Evolutionary conservation across 2,797 vertebrate species (phyloP), one percentile per base, ranked within the genome.

Genomic region (Octomys mimax): DNA sequence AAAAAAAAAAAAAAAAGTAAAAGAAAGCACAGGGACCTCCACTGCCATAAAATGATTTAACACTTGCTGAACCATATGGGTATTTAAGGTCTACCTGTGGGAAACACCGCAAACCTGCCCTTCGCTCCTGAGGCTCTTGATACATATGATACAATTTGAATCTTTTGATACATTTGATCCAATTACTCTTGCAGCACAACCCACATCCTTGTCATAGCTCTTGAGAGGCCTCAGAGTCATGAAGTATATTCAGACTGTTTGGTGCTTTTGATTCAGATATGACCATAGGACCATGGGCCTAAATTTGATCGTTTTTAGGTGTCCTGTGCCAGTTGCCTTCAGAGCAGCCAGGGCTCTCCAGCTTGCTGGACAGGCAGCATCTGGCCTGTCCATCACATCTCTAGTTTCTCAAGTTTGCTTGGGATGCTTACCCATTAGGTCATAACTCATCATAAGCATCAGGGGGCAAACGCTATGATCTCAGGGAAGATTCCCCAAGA

Each of bases 51-150:
- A 1, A 64, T 0, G 0, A 13, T n/a, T 73, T 75, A 54, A 10
- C 0, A 2, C 9, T 64, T 6, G 16, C 31, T 36, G 26, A 2
- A 46, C 2, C 21, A 62, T n/a, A 62, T 0, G n/a, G 14, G 21
- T 77, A 2, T 39, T 89, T 66, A n/a, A 80, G 83, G 33, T 28
- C 28, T 2, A 77, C n/a, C 71, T 12, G 2, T 18, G 14, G 42
- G 10, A 8, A 8, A 77, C 62, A n/a, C 42, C 5, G 42, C 3
- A 42, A 42, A 42, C 42, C 6, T 57, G 5, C 1, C 19, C 7
- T 33, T 4, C 16, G 24, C 46, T 54, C 19, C 19, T 18, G 42
- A 42, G 42, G 42, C 59, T 89, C 49, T 66, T 70, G 22, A 28
- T 62, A 10, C 7, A 52, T 59, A 64, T 21, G 57, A 26, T 57